Base-by-base conservation (phyloP, 2,113 vertebrate species). In the Mohoua ochrocephala region DNA sequence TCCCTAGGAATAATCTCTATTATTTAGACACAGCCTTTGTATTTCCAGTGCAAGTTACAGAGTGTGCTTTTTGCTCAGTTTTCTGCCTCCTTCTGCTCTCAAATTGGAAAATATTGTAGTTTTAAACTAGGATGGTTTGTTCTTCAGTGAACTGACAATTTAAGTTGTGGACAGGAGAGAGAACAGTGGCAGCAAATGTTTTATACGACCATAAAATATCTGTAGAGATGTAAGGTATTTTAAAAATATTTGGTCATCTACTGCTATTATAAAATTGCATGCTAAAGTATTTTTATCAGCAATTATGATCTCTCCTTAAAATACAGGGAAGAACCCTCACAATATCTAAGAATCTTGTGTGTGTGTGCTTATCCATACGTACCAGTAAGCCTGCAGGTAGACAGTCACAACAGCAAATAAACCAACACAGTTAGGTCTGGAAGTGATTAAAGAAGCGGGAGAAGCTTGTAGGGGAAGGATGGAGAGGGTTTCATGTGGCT, bases 331-430 rank as follows among this genome's bases (percentile, higher is more conserved):
- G 30, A 68, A 10, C 31, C 3, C 1, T 63, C 18, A 31, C 7
- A 44, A 4, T 79, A 22, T 41, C 11, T 83, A 60, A 67, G 53
- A 41, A 28, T 35, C 33, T 39, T 60, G 20, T 35, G 4, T 68
- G 2, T 41, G 9, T 31, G 7, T 35, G 35, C 22, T 5, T 54
- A 27, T 52, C 21, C 4, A 9, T n/a, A 26, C 1, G 0, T 22
- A 17, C 8, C 16, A 27, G 19, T 10, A 4, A 18, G 15, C 19
- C 44, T 91, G n/a, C 22, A n/a, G 15, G 8, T n/a, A 20, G 42
- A n/a, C 6, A 10, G 22, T 65, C 8, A 41, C 12, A n/a, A 30
- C 12, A 26, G 18, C 33, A 15, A 57, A 39, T 37, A 71, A 45
- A 24, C 0, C 4, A 22, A 9, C 21, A 30, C 5, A 6, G 3